phyloP scores from a whole-genome alignment of 2,888 invertebrate genomes.

The Campoletis raptor region DNA sequence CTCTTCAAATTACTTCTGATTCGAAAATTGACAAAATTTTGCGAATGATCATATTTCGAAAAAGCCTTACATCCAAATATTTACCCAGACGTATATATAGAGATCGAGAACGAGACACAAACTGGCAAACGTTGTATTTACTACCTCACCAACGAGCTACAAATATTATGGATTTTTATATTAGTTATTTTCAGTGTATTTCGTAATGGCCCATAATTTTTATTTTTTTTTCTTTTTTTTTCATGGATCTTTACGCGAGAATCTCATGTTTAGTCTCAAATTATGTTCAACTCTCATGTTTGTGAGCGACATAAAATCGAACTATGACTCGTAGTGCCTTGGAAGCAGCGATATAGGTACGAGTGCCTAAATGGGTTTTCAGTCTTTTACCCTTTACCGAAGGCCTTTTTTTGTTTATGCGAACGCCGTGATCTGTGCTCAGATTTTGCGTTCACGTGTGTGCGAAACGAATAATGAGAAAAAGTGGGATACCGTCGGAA shows the following conservation, averaged over 20 bases:
- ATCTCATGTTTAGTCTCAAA: neutral
- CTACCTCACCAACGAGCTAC: neutral
- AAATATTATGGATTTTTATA: neutral
- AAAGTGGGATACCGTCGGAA: constrained; percentile 6
- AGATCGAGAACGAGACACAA: no score
- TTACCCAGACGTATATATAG: no score
- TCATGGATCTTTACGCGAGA: neutral
- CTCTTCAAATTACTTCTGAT: no score
- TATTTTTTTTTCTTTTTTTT: neutral
- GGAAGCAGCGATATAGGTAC: neutral
- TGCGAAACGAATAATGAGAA: constrained; percentile 15
- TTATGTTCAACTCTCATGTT: neutral
- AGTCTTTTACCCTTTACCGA: neutral
- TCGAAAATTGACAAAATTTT: no score
- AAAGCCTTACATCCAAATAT: no score
- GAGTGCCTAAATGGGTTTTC: constrained; percentile 5
- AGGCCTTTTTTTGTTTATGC: neutral
- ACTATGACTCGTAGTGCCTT: neutral
- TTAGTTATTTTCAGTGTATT: neutral
- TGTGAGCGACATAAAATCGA: neutral
- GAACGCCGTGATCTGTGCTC: neutral
- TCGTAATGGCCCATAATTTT: neutral
- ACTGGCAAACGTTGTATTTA: neutral
- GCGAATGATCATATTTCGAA: no score
- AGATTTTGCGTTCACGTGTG: constrained; percentile 1